Conservation (phyloP, 2,797 vertebrate genomes). For the Malacoctenus gilli region DNA sequence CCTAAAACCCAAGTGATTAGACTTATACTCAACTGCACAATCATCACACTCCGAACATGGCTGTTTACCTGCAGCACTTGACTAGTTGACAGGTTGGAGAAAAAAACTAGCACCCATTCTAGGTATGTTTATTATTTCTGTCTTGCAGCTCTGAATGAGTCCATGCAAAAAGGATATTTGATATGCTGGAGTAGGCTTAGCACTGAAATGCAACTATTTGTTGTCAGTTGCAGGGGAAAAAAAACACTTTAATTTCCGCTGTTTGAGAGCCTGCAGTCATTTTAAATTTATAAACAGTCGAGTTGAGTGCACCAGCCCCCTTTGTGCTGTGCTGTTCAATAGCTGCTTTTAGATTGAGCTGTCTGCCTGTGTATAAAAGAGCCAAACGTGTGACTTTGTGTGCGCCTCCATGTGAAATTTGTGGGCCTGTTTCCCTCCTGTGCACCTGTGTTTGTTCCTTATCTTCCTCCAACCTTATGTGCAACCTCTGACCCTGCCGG, state of each 20-base stretch:
- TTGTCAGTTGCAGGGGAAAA: constrained; percentile 34
- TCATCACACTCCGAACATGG: constrained; percentile 28
- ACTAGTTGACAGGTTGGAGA: constrained; percentile 45
- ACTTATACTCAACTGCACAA: constrained; percentile 39
- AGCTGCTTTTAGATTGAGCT: constrained; percentile 35
- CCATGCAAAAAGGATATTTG: constrained; percentile 20
- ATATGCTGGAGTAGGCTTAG: constrained; percentile 40
- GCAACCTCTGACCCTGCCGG: constrained; percentile 38
- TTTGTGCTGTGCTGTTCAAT: constrained; percentile 20
- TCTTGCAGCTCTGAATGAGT: constrained; percentile 36
- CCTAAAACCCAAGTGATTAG: constrained; percentile 41
- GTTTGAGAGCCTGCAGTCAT: constrained; percentile 21
- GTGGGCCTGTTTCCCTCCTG: too few relatives aligned
- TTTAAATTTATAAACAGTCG: constrained; percentile 22
- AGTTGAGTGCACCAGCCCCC: not conserved
- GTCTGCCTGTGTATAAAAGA: constrained; percentile 11
- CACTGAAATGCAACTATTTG: constrained; percentile 12
- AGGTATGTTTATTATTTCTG: constrained; percentile 18
- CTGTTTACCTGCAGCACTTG: constrained; percentile 43
- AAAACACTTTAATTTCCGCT: constrained; percentile 32
- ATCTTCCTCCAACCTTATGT: constrained; percentile 25
- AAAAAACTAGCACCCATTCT: constrained; percentile 22
- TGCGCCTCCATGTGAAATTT: not conserved
- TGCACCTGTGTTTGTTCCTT: constrained; percentile 14
- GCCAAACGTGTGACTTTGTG: constrained; percentile 10